Base-by-base conservation (phyloP, 1,140 invertebrate genomes). In the Drosophila lacteicornis region DNA sequence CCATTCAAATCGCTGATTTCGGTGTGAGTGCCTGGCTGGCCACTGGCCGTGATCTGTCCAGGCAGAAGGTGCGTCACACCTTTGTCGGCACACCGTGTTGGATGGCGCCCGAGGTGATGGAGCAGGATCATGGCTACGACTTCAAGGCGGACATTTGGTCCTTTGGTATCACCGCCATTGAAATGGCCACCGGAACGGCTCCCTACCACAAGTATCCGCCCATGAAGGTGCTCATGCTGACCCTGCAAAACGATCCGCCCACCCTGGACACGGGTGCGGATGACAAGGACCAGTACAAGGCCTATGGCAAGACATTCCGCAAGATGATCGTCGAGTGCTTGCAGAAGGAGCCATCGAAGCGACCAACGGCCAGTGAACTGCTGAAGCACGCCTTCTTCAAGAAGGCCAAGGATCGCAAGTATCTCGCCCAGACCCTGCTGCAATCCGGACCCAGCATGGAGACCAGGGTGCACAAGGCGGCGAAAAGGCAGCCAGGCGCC, bases 91-190 rank as follows among this genome's bases (percentile, higher is more conserved):
- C 98, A 7, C 98, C 99, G 0, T 99, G 99, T 92, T 99, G 98
- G 98, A 99, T 99, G 99, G 99, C 99, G n/a, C 99, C 99, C 12
- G 99, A 99, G 94, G 98, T 99, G 68, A 99, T 99, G 98, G 98
- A 99, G 94, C 98, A 99, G 96, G 98, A 99, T 91, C 98, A 98
- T 92, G 99, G 99, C 0, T 99, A 99, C 92, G 98, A 99, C 93
- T 99, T 98, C 93, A 99, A 99, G 94, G 99, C 99, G n/a, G 99
- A 99, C 91, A 99, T 99, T 75, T 99, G 99, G 99, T 99, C 98
- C 30, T 97, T 99, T 93, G 99, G 99, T 30, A 99, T 99, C 65
- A 99, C 99, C 0, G 98, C 98, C 0, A 99, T 99, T 80, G 99
- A 99, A 94, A 96, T 99, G 95, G 99, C 99, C 0, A 99, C 98